Evolutionary conservation across 1,140 invertebrate genomes (phyloP), one percentile per base, ranked within the genome.

Genomic region (Camponotus floridanus): DNA sequence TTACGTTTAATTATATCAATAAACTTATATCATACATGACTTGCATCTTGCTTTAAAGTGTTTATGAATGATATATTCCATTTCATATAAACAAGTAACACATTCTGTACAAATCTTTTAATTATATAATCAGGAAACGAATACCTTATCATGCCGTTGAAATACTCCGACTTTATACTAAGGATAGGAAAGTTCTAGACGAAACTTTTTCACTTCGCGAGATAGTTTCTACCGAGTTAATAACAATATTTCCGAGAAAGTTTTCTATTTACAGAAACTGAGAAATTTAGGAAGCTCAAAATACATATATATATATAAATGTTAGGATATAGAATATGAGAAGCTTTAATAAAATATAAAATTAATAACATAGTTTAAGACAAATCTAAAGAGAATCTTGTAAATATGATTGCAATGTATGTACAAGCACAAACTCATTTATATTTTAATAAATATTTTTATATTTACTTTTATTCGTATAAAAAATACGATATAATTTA

Each of bases 201-300:
- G 21, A 85, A 86, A 86, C 78, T 86, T 83, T 86, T 86, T 86
- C 85, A 86, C 85, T 86, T 83, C 55, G 68, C 79, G 79, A 86
- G 85, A 83, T 86, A 86, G 85, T 86, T 86, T 39, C 70, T 62
- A 45, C 85, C 55, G 61, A 86, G 85, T 86, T 86, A 86, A 86
- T 80, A 86, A 86, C 79, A 86, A 86, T 80, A 81, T 83, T 83
- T 80, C 79, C 64, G 65, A 48, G 39, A 70, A 86, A 86, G 85
- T 86, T 86, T 86, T 86, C 85, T 81, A 83, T 86, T 86, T 86
- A 76, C 76, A 64, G 85, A 83, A 86, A 86, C 33, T 64, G 68
- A 86, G 57, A 70, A 73, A 86, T 83, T 83, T 86, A 55, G 57
- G 59, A 74, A 80, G 48, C 61, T 74, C 39, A 45, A 39, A 42